Base-by-base conservation (phyloP, 2,113 vertebrate species). In the Melanostigma gelatinosum region DNA sequence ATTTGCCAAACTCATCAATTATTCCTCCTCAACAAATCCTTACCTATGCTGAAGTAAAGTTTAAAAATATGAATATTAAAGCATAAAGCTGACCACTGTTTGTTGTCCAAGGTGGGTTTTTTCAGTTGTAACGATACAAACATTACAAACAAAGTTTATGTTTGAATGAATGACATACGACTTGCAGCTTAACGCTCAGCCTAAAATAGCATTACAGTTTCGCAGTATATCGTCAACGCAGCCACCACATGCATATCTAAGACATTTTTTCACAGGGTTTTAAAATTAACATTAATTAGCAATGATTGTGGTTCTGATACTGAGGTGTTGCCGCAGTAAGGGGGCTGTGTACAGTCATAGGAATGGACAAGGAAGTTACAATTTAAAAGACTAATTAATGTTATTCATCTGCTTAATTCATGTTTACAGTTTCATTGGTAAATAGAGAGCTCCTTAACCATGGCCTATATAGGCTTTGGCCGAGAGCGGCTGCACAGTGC, bases 401-500 rank as follows among this genome's bases (percentile, higher is more conserved):
- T 70, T 32, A 48, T 44, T 29, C 6, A 36, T 13, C 36, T 44
- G 61, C 27, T 61, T 57, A 36, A 54, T 63, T 16, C 36, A 42
- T 64, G 55, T 79, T 62, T 44, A 78, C 29, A 32, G 79, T 75
- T 79, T 79, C 57, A 70, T 66, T 60, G 38, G 69, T 65, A 48
- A 73, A 72, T 7, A 16, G 16, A 2, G 1, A 46, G 79, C 69
- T 67, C 42, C 44, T 66, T 65, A 66, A 64, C 55, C 64, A 50
- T 52, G 76, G 11, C 79, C 89, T 72, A 13, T 38, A 68, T 61
- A 58, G 29, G 40, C 72, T 69, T 36, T 76, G 72, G 83, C 76
- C n/a, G 55, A 77, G 68, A 54, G 73, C 80, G 32, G 68, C 73
- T 44, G 54, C 89, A 65, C 65, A 75, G 73, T 69, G 77, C 68